Conservation (phyloP, 2,888 invertebrate genomes). For the Phoronis australis region DNA sequence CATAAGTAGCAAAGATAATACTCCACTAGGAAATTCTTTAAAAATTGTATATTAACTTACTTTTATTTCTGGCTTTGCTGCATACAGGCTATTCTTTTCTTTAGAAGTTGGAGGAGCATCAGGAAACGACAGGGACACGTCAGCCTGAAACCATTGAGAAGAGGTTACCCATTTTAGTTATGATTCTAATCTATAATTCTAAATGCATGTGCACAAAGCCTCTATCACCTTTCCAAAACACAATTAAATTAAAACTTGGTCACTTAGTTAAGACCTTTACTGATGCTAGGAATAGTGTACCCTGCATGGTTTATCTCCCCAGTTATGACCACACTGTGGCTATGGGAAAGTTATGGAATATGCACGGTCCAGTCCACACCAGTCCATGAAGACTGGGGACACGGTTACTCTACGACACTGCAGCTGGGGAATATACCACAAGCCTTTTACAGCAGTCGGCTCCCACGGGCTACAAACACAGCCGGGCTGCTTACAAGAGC, state of each 20-base stretch:
- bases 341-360: slow-evolving; percentile 2
- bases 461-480: background rate
- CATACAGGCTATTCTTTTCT: slow-evolving; percentile 43
- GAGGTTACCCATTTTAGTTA: background rate
- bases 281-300: background rate
- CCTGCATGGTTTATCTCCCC: slow-evolving; percentile 3
- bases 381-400: background rate
- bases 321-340: background rate
- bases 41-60: no score
- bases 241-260: no score
- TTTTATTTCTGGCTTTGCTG: slow-evolving; percentile 61
- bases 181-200: no score
- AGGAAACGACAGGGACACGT: slow-evolving; percentile 68
- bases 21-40: no score
- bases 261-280: no score
- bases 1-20: no score
- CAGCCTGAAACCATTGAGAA: slow-evolving; percentile 53
- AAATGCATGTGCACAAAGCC: no score
- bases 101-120: slow-evolving; percentile 29
- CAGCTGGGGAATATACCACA: background rate
- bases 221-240: no score
- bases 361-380: slow-evolving; percentile 2
- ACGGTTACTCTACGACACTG: background rate
- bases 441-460: background rate
- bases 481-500: no score